phyloP scores from a whole-genome alignment of 2,113 vertebrate genomes.

The Turdus rufiventris region DNA sequence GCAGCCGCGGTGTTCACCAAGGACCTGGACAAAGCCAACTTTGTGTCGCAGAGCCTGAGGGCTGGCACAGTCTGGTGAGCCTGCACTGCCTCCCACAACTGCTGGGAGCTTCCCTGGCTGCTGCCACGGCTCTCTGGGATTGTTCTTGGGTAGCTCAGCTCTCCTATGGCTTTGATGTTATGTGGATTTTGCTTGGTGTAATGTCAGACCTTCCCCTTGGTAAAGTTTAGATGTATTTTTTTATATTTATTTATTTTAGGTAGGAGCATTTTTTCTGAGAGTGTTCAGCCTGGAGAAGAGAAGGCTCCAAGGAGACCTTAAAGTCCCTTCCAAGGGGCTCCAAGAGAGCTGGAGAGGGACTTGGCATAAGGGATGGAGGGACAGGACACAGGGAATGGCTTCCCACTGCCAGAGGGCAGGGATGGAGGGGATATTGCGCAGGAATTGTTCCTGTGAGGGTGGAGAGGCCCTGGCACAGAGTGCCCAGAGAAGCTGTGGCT shows the following conservation, averaged over 20 bases:
- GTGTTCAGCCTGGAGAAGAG: background rate
- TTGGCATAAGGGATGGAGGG: background rate
- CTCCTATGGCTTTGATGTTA: background rate
- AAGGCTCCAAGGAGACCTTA: background rate
- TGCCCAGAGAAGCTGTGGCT: background rate
- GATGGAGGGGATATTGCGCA: rapidly evolving
- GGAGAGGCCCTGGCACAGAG: background rate
- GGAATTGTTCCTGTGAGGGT: background rate
- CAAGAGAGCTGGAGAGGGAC: background rate
- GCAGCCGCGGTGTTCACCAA: slow-evolving; percentile 91
- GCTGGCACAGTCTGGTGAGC: slow-evolving; percentile 92
- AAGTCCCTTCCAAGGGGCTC: background rate
- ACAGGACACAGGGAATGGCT: background rate
- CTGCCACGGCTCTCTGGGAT: rapidly evolving
- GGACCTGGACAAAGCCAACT: slow-evolving; percentile 90
- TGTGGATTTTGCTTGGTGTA: rapidly evolving
- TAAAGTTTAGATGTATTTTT: background rate
- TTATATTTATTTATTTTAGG: background rate
- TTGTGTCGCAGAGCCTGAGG: slow-evolving; percentile 83
- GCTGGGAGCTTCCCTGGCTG: background rate
- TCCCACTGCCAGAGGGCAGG: background rate
- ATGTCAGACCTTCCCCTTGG: background rate
- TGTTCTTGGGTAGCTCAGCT: background rate
- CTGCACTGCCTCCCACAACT: background rate
- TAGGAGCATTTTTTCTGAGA: background rate